Base-by-base conservation (phyloP, 2,113 vertebrate genomes). In the Dromas ardeola region DNA sequence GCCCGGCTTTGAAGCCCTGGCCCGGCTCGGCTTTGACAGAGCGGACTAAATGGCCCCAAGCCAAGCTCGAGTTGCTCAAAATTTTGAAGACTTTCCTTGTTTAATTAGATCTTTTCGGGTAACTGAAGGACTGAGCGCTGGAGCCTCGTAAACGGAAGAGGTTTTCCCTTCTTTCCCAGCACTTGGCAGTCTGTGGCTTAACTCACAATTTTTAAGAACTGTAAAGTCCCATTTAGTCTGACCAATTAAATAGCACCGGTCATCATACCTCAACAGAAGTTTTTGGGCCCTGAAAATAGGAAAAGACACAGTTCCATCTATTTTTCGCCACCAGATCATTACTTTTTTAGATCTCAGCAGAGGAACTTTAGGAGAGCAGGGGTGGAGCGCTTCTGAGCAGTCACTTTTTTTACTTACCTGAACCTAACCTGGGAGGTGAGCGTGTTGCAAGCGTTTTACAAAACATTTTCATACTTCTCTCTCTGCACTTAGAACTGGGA, bases 261-360 rank as follows among this genome's bases (percentile, higher is more conserved):
- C 67, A 13, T 14, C 30, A 2, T 11, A 34, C 14, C 2, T 14
- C 40, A 22, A 4, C 22, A 40, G 26, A 27, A 34, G 42, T 20
- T 80, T 80, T 62, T 10, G 63, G 55, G 15, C 59, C 81, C 55
- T 20, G 59, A 42, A 78, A 61, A 34, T 0, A 38, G 40, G 34
- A 32, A 34, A 73, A 59, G 29, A 9, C 26, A 13, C 6, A 9
- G 21, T 15, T 36, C 7, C 4, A 10, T 5, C 36, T 23, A 0
- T 15, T 58, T 59, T 15, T 15, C 1, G 0, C 20, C 2, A 0
- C 34, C 34, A 56, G 40, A 56, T 16, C 16, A 2, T 40, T 5
- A 38, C 59, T 12, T 55, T 38, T 47, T 32, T 4, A 59, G 61
- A 26, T 38, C 4, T 82, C 42, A 40, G 65, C 45, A 34, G 30